A percentile compares a stretch with the other conserved stretches of the same genome.
phyloP scores from a whole-genome alignment of 2,888 invertebrate species.

The Pristionchus exspectatus region DNA sequence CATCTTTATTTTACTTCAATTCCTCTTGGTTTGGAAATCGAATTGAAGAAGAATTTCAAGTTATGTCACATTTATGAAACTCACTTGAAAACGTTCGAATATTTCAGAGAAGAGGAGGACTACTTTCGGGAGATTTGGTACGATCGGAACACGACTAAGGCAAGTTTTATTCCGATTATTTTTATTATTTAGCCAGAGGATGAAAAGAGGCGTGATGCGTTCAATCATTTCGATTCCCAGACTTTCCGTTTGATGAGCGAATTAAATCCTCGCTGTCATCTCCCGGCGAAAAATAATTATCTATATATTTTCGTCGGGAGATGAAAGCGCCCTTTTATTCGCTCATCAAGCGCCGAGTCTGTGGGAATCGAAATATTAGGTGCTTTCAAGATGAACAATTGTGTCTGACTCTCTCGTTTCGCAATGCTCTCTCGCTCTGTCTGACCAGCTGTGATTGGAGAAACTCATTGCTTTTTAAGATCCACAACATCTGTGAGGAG shows the following conservation, averaged over 20 bases:
- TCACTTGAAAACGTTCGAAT: neutral
- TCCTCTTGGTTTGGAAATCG: neutral
- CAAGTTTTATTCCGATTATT: neutral
- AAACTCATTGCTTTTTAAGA: neutral
- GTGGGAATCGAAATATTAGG: no score
- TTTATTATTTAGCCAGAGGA: no score
- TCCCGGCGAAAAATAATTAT: neutral
- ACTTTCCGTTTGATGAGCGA: neutral
- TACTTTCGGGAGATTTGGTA: constrained; percentile 66
- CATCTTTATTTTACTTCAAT: neutral
- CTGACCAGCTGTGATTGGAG: no score
- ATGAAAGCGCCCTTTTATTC: neutral
- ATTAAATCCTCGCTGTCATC: neutral
- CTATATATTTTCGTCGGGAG: neutral
- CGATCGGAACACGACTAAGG: constrained; percentile 56
- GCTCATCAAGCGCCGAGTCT: no score
- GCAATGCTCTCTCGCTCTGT: no score
- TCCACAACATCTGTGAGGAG: constrained; percentile 74
- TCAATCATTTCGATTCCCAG: neutral
- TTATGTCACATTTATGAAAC: neutral
- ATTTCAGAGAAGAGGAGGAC: constrained; percentile 59
- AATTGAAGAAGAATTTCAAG: neutral
- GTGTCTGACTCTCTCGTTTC: no score
- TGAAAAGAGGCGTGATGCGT: no score
- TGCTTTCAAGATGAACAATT: no score